phyloP scores from a whole-genome alignment of 2,888 invertebrate genomes.

The Tuta absoluta region DNA sequence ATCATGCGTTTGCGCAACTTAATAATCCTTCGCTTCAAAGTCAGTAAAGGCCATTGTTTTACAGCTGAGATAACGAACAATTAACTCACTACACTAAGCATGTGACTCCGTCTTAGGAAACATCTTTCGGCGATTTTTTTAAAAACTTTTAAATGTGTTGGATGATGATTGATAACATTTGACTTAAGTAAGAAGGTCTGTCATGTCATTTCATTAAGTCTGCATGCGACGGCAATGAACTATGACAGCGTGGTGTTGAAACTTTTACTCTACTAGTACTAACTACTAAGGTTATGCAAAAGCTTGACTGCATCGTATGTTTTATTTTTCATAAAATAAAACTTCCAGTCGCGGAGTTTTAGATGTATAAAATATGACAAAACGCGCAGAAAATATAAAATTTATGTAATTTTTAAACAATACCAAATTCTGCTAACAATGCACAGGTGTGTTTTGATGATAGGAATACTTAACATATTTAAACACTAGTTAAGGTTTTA shows the following conservation, averaged over 20 bases:
- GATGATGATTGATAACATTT: not conserved
- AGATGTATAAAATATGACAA: no score
- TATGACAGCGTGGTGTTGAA: not conserved
- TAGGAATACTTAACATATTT: no score
- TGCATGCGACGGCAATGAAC: not conserved
- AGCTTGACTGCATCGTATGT: no score
- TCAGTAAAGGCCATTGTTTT: conserved; percentile 19
- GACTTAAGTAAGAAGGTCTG: no score
- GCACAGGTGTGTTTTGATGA: no score
- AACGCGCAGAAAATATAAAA: no score
- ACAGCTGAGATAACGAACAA: conserved; percentile 21
- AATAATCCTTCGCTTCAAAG: conserved; percentile 7
- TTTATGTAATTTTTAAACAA: no score
- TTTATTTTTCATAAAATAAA: no score
- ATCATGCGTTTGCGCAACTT: conserved; percentile 7
- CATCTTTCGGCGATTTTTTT: not conserved
- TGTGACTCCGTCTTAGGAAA: conserved; percentile 1
- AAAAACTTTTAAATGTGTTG: not conserved
- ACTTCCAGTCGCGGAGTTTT: no score
- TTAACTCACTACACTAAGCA: conserved; percentile 6
- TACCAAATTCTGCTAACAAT: no score
- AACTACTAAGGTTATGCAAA: no score
- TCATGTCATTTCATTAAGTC: not conserved
- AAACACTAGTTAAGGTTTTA: no score
- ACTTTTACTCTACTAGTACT: not conserved